Percentiles rank a stretch among this genome's conserved stretches.
Evolutionary conservation across 2,113 vertebrate species (phyloP).

Genomic region (Garra rufa): DNA sequence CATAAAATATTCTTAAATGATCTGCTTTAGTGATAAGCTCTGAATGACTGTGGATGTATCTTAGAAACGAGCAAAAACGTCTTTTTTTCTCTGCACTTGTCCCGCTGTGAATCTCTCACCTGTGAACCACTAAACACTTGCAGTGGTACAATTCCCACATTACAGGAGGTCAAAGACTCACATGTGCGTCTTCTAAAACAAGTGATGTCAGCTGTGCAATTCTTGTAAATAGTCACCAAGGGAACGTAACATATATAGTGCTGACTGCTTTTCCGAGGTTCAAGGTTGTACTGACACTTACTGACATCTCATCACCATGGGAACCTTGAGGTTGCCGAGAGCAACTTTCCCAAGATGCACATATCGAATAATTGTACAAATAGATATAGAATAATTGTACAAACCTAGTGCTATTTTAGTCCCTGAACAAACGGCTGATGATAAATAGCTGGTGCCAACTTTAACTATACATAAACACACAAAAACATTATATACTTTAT

Average conservation of each 20-base stretch:
- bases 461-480: not conserved
- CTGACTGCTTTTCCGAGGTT: not conserved
- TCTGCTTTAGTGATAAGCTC: not conserved
- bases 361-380: slow-evolving; percentile 9
- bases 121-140: slow-evolving; percentile 19
- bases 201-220: slow-evolving; percentile 21
- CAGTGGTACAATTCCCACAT: not conserved
- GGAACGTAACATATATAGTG: not conserved
- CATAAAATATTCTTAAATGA: not conserved
- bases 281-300: not conserved
- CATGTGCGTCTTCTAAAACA: slow-evolving; percentile 10
- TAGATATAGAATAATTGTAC: not conserved
- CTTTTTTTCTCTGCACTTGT: not conserved
- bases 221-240: slow-evolving; percentile 21
- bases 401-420: not conserved
- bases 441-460: not conserved
- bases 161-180: not conserved
- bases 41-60: not conserved
- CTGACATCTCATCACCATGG: slow-evolving; percentile 16
- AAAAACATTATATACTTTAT: not conserved
- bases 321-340: not conserved
- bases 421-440: not conserved
- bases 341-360: slow-evolving; percentile 26
- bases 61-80: not conserved
- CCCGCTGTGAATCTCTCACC: not conserved